These are phyloP conservation scores for Caenorhabditis sp. DNA, from an alignment of 2,888 invertebrate species.

Conservation along the genomic window DNA sequence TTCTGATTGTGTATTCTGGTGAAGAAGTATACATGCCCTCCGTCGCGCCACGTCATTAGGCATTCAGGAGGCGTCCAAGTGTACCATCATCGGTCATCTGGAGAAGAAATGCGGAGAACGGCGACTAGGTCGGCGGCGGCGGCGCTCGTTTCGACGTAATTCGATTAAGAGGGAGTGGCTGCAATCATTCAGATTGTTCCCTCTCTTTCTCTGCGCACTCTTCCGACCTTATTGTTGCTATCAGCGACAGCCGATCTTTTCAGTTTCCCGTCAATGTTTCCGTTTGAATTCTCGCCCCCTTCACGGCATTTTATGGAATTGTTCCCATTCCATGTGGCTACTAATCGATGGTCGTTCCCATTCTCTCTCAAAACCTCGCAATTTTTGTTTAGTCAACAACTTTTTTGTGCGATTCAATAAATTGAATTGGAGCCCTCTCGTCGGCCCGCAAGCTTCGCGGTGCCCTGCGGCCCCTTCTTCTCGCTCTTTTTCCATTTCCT, in stretches of 20 bases:
- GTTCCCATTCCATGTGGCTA: no score
- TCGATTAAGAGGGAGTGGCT: constrained; percentile 48
- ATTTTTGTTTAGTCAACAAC: constrained; percentile 46
- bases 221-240: constrained; percentile 1
- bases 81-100: constrained; percentile 22
- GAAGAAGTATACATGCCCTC: constrained; percentile 9
- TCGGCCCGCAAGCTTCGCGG: constrained; percentile 25
- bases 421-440: constrained; percentile 48
- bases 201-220: not conserved
- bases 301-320: no score
- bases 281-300: constrained; percentile 1
- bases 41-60: constrained; percentile 13
- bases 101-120: constrained; percentile 11
- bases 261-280: not conserved
- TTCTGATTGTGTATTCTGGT: constrained; percentile 31
- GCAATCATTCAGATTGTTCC: constrained; percentile 8
- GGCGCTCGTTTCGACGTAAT: constrained; percentile 35
- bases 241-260: not conserved
- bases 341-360: not conserved
- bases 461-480: constrained; percentile 24
- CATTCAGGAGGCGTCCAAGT: constrained; percentile 17
- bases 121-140: no score
- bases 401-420: constrained; percentile 51
- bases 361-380: constrained; percentile 19
- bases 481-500: constrained; percentile 33